Percentiles rank a stretch among this genome's conserved stretches.
These are phyloP conservation scores for Plectrocnemia conspersa DNA, from an alignment of 1,140 invertebrate genomes.

Conservation along the genomic window DNA sequence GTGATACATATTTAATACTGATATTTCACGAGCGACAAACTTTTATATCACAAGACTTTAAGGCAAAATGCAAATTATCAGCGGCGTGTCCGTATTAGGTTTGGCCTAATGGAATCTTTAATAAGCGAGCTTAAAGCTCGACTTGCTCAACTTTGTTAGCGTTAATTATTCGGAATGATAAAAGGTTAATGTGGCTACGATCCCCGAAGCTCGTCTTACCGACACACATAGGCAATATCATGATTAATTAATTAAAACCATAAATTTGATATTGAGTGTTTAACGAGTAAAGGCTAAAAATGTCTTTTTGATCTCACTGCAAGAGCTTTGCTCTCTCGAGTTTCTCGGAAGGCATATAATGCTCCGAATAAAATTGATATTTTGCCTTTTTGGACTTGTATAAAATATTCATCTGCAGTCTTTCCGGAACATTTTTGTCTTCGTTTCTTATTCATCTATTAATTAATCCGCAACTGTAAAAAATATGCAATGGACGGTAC, in stretches of 20 bases:
- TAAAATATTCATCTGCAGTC: no score
- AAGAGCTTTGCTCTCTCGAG: no score
- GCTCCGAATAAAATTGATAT: no score
- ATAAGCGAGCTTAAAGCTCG: slow-evolving; percentile 15
- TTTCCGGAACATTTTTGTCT: no score
- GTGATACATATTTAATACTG: no score
- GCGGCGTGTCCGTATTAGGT: slow-evolving; percentile 9
- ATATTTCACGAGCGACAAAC: slow-evolving; percentile 22
- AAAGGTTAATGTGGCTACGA: slow-evolving; percentile 28
- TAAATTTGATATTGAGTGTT: neutral
- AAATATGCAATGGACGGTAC: no score
- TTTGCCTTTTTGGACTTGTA: no score
- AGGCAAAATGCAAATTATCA: slow-evolving; percentile 24
- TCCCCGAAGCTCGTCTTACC: neutral
- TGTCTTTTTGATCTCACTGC: no score
- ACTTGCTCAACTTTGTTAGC: slow-evolving; percentile 28
- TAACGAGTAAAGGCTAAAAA: no score
- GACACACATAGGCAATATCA: neutral
- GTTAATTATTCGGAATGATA: slow-evolving; percentile 32
- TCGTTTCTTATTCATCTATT: no score
- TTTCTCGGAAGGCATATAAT: no score
- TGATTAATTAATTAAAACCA: slow-evolving; percentile 6
- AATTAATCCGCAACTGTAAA: no score
- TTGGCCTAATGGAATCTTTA: slow-evolving; percentile 26
- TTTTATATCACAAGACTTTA: slow-evolving; percentile 25